These are phyloP conservation scores for Cheilosia impressa DNA, from an alignment of 2,888 invertebrate species.

Conservation along the genomic window DNA sequence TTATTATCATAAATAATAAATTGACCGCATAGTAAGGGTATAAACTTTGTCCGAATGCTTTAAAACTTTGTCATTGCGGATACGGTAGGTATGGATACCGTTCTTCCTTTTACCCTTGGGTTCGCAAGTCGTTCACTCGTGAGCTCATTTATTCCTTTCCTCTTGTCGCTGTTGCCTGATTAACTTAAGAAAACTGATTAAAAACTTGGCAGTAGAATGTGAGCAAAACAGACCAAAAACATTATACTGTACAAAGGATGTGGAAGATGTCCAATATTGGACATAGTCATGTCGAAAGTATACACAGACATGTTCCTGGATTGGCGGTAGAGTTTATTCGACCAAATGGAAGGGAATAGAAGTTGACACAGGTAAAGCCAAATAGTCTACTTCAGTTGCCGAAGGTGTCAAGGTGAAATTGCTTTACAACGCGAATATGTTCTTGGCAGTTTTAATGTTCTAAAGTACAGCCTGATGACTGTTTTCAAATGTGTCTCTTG, in stretches of 20 bases:
- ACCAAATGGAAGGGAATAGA: no score
- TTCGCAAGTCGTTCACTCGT: slow-evolving; percentile 5
- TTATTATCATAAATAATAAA: slow-evolving; percentile 43
- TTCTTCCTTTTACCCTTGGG: background rate
- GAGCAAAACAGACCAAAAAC: background rate
- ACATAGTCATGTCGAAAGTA: no score
- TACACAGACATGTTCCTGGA: no score
- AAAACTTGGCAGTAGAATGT: slow-evolving; percentile 28
- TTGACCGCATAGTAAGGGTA: slow-evolving; percentile 8
- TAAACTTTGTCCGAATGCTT: slow-evolving; percentile 33
- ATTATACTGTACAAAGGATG: background rate
- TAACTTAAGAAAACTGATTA: slow-evolving; percentile 38
- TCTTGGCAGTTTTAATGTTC: no score
- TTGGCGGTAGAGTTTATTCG: no score
- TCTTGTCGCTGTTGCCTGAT: background rate
- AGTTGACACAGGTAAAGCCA: no score
- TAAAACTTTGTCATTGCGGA: slow-evolving; percentile 38
- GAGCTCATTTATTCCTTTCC: slow-evolving; percentile 13
- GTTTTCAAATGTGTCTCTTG: no score
- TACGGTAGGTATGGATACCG: background rate
- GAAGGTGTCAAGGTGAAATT: no score
- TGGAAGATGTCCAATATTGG: no score
- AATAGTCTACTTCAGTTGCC: no score
- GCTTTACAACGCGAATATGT: no score
- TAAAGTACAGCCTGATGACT: no score